Conservation (phyloP, 2,888 invertebrate genomes). For the Lamellibrachia satsuma region DNA sequence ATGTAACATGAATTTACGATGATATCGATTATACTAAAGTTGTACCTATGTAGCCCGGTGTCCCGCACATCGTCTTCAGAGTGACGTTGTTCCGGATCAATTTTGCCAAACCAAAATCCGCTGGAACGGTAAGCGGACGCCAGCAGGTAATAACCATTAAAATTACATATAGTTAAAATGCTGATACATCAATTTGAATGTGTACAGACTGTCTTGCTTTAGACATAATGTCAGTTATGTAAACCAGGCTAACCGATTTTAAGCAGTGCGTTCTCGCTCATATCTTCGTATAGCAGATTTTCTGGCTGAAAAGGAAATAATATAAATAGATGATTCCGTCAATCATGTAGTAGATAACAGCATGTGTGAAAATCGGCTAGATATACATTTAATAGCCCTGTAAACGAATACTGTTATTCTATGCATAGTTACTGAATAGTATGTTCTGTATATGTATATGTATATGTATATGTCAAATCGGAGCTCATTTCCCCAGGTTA, state of each 20-base stretch:
- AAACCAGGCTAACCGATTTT: constrained; percentile 55
- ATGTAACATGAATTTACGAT: too few species aligned
- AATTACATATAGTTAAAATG: not conserved
- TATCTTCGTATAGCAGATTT: constrained; percentile 60
- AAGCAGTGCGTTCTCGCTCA: constrained; percentile 52
- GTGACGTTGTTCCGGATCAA: constrained; percentile 60
- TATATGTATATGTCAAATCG: too few species aligned
- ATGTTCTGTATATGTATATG: not conserved
- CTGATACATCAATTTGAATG: not conserved
- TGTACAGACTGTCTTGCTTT: not conserved
- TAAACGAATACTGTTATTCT: not conserved
- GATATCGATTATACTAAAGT: too few species aligned
- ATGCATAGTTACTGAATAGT: not conserved
- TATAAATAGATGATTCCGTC: not conserved
- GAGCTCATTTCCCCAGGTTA: too few species aligned
- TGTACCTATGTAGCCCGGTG: constrained; percentile 64
- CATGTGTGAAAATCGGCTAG: too few species aligned
- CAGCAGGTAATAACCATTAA: not conserved
- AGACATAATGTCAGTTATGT: not conserved
- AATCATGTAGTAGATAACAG: too few species aligned
- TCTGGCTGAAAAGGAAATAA: constrained; percentile 56
- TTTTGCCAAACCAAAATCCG: constrained; percentile 69
- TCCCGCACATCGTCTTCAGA: constrained; percentile 67
- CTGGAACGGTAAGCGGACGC: constrained; percentile 45
- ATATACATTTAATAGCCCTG: too few species aligned